Base-by-base conservation (phyloP, 2,113 vertebrate species). In the Acanthisitta chloris region DNA sequence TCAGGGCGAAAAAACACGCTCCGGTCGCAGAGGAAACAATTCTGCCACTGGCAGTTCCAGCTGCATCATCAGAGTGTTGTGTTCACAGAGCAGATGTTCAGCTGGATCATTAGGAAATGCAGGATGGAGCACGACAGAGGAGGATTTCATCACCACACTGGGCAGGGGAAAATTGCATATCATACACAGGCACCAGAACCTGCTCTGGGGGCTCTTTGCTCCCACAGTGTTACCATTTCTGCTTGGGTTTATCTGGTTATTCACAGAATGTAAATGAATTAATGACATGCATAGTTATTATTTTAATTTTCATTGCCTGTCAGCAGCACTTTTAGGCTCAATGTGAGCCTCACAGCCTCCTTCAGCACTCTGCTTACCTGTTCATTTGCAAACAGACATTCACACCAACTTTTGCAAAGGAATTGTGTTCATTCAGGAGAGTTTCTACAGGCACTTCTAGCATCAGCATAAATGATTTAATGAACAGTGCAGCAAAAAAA, bases 71-170 rank as follows among this genome's bases (percentile, higher is more conserved):
- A 77, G 84, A 79, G 17, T 1, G 31, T 8, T 45, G 36, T 2
- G 7, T 14, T 83, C 73, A 16, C 54, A n/a, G 55, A 79, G 67
- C 97, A 96, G 97, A 77, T 97, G 96, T 72, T 94, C 57, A 48
- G 74, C 21, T 6, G 40, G 31, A 69, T 36, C 72, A 23, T 54
- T 29, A 66, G 94, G 88, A 89, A 91, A 59, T 6, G 74, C 49
- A 91, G 90, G 89, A 14, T 80, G 15, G 65, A 65, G 51, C 6
- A 7, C 10, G 66, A 29, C 54, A 31, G 76, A 78, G 87, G 90
- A 69, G 62, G 62, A 31, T 57, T 92, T 70, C 95, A 72, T 25
- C 34, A n/a, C 46, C 38, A 3, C 9, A 19, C 86, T 18, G 66
- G 13, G 85, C 93, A 84, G 69, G 25, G 64, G 74, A 43, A 54